Percentiles rank a stretch among this genome's conserved stretches.
These are phyloP conservation scores for Neopipo cinnamomea DNA, from an alignment of 2,113 vertebrate species.

Conservation along the genomic window DNA sequence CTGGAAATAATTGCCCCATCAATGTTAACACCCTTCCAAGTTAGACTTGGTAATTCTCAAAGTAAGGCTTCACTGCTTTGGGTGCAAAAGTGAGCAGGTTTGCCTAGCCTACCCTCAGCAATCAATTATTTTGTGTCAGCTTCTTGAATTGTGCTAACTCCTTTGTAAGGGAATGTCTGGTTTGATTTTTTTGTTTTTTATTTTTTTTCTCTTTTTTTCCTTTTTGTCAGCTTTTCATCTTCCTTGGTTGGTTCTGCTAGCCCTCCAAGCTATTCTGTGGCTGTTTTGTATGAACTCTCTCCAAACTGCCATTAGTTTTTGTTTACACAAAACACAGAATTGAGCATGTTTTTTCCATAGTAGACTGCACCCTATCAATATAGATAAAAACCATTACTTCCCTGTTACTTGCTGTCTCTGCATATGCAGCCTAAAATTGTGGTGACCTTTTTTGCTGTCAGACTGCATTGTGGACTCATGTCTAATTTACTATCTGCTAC, in stretches of 20 bases:
- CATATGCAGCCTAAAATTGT: conserved; percentile 49
- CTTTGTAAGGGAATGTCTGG: neutral
- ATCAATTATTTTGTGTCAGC: neutral
- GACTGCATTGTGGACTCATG: conserved; percentile 41
- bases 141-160: neutral
- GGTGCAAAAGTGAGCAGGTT: neutral
- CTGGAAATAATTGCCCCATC: neutral
- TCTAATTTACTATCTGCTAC: conserved; percentile 46
- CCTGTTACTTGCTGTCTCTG: conserved; percentile 46
- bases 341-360: conserved; percentile 18
- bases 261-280: conserved; percentile 35
- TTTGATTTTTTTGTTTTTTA: too few relatives aligned
- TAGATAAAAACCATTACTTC: conserved; percentile 39
- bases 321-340: conserved; percentile 14
- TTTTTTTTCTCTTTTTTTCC: neutral
- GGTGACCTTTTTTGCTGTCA: conserved; percentile 67
- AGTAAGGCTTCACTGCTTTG: neutral
- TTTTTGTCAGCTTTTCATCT: conserved; percentile 33
- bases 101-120: neutral
- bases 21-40: neutral
- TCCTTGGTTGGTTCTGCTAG: conserved; percentile 24
- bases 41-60: neutral
- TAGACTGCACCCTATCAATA: conserved; percentile 25
- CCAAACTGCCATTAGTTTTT: conserved; percentile 43
- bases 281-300: conserved; percentile 12